Percentiles rank a stretch among this genome's conserved stretches.
Evolutionary conservation across 2,888 invertebrate genomes (phyloP).

Genomic region (Prosopocoilus inquinatus): DNA sequence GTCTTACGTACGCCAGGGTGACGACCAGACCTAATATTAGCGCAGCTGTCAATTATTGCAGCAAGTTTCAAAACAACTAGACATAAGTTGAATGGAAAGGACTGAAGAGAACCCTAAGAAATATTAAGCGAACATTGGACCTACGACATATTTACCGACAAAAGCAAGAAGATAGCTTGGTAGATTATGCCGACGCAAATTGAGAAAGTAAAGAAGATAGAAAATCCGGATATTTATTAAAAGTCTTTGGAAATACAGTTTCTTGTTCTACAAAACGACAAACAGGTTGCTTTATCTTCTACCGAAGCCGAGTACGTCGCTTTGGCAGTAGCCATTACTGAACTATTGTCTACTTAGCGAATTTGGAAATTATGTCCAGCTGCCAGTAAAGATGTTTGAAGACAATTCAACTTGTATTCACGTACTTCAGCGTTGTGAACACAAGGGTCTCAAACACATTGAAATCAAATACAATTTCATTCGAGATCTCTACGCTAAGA

Average conservation of each 20-base stretch:
- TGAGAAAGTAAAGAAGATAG: constrained; percentile 30
- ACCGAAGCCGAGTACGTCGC: constrained; percentile 38
- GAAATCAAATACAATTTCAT: constrained; percentile 4
- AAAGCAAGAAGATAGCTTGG: constrained; percentile 3
- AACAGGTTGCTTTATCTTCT: constrained; percentile 31
- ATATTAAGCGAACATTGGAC: constrained; percentile 18
- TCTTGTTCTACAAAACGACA: constrained; percentile 36
- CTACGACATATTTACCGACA: constrained; percentile 11
- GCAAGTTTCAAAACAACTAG: background rate
- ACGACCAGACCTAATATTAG: constrained; percentile 13
- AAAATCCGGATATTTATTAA: constrained; percentile 33
- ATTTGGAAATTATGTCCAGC: too few relatives aligned
- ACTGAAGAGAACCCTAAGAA: constrained; percentile 28
- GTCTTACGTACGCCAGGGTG: constrained; percentile 9
- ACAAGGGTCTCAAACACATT: constrained; percentile 5
- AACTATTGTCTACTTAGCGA: constrained; percentile 21
- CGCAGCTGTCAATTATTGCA: constrained; percentile 15
- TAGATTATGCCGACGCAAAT: constrained; percentile 32
- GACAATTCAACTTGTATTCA: constrained; percentile 32
- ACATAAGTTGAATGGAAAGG: constrained; percentile 25
- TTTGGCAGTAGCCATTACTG: constrained; percentile 26
- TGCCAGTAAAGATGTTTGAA: constrained; percentile 21
- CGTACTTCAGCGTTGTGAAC: constrained; percentile 26
- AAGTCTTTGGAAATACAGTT: constrained; percentile 29
- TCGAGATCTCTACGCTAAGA: background rate